Conservation (phyloP, 1,140 invertebrate genomes). For the Melitaea cinxia region DNA sequence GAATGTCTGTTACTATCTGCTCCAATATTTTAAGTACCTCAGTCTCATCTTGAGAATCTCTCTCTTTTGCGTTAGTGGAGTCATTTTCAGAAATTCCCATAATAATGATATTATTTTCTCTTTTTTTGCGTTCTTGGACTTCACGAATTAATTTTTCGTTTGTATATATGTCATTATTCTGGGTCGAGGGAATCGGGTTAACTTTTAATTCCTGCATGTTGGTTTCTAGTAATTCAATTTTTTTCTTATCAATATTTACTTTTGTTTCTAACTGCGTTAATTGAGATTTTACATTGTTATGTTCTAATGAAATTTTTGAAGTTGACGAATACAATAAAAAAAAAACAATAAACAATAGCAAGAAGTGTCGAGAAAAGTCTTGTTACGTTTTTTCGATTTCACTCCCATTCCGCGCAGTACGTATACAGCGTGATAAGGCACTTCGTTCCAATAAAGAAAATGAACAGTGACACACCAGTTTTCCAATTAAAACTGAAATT, state of each 20-base stretch:
- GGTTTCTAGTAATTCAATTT: conserved; percentile 18
- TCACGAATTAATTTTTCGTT: conserved; percentile 17
- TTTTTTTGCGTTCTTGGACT: conserved; percentile 10
- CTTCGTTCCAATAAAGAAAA: neutral
- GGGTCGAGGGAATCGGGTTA: neutral
- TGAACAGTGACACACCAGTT: neutral
- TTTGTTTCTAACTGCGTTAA: conserved; percentile 4
- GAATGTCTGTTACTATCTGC: neutral
- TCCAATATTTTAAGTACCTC: conserved; percentile 1
- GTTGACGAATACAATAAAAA: too few relatives aligned
- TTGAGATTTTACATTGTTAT: conserved; percentile 13
- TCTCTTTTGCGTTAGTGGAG: neutral
- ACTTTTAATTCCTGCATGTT: conserved; percentile 20
- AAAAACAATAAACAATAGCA: too few relatives aligned
- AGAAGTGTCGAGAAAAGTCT: too few relatives aligned
- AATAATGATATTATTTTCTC: conserved; percentile 14
- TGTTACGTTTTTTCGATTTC: too few relatives aligned
- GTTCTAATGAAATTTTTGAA: conserved; percentile 14
- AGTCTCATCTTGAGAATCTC: conserved; percentile 12
- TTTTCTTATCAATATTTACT: conserved; percentile 3
- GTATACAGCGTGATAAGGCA: too few relatives aligned
- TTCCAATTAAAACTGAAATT: conserved; percentile 3
- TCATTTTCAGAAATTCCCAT: conserved; percentile 13
- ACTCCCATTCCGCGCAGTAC: too few relatives aligned
- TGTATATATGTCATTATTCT: conserved; percentile 9